A percentile compares a stretch with the other conserved stretches of the same genome.
Evolutionary conservation across 2,113 vertebrate species (phyloP).

Genomic region (Chinchilla lanigera): DNA sequence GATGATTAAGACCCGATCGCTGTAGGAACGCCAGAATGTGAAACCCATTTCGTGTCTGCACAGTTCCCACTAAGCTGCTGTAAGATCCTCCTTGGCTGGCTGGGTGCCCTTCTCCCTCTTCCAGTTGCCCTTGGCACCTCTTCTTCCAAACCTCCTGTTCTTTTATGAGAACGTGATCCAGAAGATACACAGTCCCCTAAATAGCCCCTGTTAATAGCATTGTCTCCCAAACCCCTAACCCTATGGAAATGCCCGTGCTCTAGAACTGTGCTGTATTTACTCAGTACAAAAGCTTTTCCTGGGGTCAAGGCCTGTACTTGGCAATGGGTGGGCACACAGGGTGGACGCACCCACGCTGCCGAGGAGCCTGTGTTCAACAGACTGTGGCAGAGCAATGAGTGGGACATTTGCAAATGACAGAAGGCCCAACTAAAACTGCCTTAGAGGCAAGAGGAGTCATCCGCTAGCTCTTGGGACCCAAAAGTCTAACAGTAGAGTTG

Average conservation of each 20-base stretch:
- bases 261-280: background rate
- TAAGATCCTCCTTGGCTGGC: background rate
- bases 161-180: background rate
- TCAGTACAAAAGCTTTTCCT: background rate
- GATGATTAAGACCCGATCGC: slow-evolving; percentile 60
- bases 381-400: background rate
- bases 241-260: background rate
- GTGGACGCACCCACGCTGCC: background rate
- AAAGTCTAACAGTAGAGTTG: background rate
- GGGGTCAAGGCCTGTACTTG: background rate
- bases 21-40: background rate
- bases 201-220: background rate
- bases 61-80: background rate
- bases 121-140: background rate
- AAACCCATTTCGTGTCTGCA: slow-evolving; percentile 8
- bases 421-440: background rate
- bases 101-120: background rate
- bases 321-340: too few relatives aligned
- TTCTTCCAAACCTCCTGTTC: background rate
- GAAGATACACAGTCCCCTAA: background rate
- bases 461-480: background rate
- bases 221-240: background rate
- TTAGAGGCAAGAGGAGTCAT: background rate
- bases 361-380: background rate
- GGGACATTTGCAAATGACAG: background rate